Conservation (phyloP, 2,888 invertebrate genomes). For the Hyposoter dolosus region DNA sequence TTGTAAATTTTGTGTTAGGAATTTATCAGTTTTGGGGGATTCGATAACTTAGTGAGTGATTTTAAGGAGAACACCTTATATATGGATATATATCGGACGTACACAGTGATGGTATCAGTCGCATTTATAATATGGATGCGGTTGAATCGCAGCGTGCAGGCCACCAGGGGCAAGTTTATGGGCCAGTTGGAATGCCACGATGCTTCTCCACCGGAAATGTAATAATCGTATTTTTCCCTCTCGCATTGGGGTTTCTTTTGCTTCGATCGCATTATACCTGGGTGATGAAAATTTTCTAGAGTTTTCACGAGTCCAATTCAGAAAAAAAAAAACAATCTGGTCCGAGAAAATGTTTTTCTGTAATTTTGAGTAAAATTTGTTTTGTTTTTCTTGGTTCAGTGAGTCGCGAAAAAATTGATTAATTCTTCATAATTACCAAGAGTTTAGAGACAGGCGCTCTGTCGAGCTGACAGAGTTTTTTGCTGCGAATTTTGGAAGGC, state of each 20-base stretch:
- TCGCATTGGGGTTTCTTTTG: conserved; percentile 50
- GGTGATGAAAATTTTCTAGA: conserved; percentile 17
- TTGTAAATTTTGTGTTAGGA: background rate
- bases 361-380: background rate
- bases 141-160: conserved; percentile 65
- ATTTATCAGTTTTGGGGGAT: background rate
- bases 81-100: conserved; percentile 33
- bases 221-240: conserved; percentile 73
- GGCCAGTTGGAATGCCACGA: conserved; percentile 68
- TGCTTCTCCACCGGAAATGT: conserved; percentile 70
- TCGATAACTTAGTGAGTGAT: conserved; percentile 11
- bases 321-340: no score
- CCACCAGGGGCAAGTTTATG: conserved; percentile 65
- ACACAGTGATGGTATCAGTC: conserved; percentile 54
- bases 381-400: no score
- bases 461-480: no score
- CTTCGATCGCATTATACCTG: conserved; percentile 61
- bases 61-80: conserved; percentile 14
- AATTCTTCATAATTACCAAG: background rate
- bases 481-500: no score
- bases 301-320: conserved; percentile 9
- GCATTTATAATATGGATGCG: conserved; percentile 63
- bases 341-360: background rate
- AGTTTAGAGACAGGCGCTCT: no score
- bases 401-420: background rate